Base-by-base conservation (phyloP, 2,113 vertebrate species). In the Strix uralensis region DNA sequence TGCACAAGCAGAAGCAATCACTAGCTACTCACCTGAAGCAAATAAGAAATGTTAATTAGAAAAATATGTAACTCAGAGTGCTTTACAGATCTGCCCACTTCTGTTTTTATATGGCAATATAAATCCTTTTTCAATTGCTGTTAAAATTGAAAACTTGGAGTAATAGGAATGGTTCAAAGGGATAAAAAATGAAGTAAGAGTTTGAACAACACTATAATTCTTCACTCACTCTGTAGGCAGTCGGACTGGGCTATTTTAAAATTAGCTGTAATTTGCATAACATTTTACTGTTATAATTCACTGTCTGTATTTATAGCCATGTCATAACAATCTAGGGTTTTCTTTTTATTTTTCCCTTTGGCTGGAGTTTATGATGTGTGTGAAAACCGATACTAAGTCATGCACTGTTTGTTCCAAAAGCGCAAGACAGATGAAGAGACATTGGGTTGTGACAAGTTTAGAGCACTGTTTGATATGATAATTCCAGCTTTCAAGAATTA, bases 191-290 rank as follows among this genome's bases (percentile, higher is more conserved):
- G 23, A 79, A 58, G 65, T 23, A 18, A 58, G 30, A 51, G 15
- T 90, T 88, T 90, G 75, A 93, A 75, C 66, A 85, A 63, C 1
- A 2, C 16, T 34, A 17, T 81, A 96, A 96, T 97, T 96, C 67
- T 92, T 74, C 81, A 74, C 54, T 81, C 72, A 51, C 32, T 86
- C 90, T 92, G 59, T 95, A 97, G 88, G 92, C 86, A 94, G 96
- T 95, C 96, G 96, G 63, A 97, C 81, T 51, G 30, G 61, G 38
- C 74, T 97, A 87, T 96, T 98, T 95, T 94, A 97, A 98, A 97
- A 98, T 97, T 90, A 96, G 83, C 83, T 97, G 27, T 90, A 92
- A 97, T 98, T 98, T 98, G 72, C 95, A 96, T 96, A 97, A 85
- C 82, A 79, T 93, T 96, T 97, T 94, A 79, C 67, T 88, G 38